Conservation (phyloP, 2,113 vertebrate species). For the Etheostoma cragini region DNA sequence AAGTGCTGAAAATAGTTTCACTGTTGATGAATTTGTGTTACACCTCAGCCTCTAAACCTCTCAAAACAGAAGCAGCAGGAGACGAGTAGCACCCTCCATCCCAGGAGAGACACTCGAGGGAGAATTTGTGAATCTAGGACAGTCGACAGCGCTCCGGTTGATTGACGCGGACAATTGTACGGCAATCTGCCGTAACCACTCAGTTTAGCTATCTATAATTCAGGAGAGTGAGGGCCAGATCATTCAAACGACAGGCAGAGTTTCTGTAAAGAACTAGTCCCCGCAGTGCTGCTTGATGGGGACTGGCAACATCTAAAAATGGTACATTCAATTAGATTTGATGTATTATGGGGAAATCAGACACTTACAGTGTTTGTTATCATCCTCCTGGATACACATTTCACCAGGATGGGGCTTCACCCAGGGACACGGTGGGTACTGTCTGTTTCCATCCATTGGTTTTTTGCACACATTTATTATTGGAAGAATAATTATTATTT, state of each 20-base stretch:
- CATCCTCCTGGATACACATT: not conserved
- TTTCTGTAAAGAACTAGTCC: not conserved
- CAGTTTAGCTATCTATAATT: slow-evolving; percentile 41
- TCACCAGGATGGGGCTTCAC: not conserved
- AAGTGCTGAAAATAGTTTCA: slow-evolving; percentile 27
- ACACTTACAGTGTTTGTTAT: not conserved
- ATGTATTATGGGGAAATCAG: not conserved
- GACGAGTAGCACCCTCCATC: slow-evolving; percentile 31
- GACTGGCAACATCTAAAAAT: not conserved
- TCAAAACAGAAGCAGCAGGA: slow-evolving; percentile 26
- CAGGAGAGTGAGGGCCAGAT: not conserved
- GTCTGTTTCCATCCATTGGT: no score
- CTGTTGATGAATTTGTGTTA: slow-evolving; percentile 39
- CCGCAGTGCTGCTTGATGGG: not conserved
- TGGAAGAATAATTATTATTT: no score
- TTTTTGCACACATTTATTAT: no score
- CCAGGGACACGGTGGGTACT: not conserved
- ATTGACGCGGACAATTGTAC: slow-evolving; percentile 48
- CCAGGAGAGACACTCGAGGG: slow-evolving; percentile 51
- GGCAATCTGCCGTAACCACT: slow-evolving; percentile 53
- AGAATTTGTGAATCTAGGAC: slow-evolving; percentile 53
- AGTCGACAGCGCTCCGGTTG: slow-evolving; percentile 27
- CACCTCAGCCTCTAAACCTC: slow-evolving; percentile 50
- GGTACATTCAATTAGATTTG: not conserved
- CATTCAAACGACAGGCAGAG: not conserved